A percentile compares a stretch with the other conserved stretches of the same genome.
phyloP scores from a whole-genome alignment of 2,888 invertebrate genomes.

The Eurytoma californica region DNA sequence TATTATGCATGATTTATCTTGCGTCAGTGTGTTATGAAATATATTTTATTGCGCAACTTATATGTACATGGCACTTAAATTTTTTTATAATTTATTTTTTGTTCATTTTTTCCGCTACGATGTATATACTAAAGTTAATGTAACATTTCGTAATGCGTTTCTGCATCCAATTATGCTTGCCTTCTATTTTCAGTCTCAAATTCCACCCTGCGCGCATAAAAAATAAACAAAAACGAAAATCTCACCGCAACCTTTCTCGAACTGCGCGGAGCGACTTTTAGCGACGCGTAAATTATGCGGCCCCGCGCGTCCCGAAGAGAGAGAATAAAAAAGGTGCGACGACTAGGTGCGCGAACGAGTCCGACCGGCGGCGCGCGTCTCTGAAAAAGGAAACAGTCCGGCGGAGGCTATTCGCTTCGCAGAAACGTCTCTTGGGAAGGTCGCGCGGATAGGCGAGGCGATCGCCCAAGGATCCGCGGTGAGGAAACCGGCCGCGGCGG shows the following conservation, averaged over 20 bases:
- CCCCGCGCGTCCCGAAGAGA: background rate
- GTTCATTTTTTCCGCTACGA: too few relatives aligned
- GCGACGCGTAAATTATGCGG: background rate
- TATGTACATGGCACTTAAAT: too few relatives aligned
- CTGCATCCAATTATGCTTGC: too few relatives aligned
- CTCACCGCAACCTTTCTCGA: background rate
- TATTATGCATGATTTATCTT: background rate
- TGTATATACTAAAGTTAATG: too few relatives aligned
- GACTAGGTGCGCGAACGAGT: background rate
- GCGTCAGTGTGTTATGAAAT: too few relatives aligned
- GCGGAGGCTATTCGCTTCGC: background rate
- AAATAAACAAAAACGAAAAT: too few relatives aligned
- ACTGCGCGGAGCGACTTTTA: background rate
- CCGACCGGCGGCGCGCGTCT: background rate
- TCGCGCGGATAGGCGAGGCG: too few relatives aligned
- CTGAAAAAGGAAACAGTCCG: constrained; percentile 13
- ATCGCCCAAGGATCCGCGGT: constrained; percentile 2
- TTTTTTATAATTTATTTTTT: too few relatives aligned
- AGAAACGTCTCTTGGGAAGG: constrained; percentile 11
- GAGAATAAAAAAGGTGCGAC: background rate
- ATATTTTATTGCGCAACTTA: too few relatives aligned
- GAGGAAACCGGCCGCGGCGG: constrained; percentile 7
- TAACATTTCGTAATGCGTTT: too few relatives aligned
- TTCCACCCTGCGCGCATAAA: background rate
- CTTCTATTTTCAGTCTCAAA: background rate